phyloP scores from a whole-genome alignment of 2,888 invertebrate genomes.

The Pimpla rufipes region DNA sequence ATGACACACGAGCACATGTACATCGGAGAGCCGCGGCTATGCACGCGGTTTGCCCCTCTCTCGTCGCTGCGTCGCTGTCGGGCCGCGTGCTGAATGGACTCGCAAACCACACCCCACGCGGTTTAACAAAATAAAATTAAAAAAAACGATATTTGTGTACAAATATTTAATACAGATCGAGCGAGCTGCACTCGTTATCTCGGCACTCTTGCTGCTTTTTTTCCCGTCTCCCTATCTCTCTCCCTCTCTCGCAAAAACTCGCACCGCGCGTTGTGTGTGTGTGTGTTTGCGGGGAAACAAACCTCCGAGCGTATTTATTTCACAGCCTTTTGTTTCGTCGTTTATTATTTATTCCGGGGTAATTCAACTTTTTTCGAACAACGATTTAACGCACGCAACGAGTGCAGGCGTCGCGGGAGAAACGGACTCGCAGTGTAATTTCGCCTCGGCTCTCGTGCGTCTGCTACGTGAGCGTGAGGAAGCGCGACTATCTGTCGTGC shows the following conservation, averaged over 20 bases:
- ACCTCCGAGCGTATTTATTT: too few species aligned
- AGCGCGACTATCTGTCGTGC: slow-evolving; percentile 74
- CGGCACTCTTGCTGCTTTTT: not conserved
- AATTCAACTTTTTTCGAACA: too few species aligned
- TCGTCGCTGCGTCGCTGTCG: not conserved
- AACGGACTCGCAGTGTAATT: slow-evolving; percentile 46
- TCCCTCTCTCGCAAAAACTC: too few species aligned
- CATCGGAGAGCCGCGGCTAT: slow-evolving; percentile 8
- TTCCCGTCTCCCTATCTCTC: not conserved
- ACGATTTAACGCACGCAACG: too few species aligned
- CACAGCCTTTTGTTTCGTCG: too few species aligned
- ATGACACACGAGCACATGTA: slow-evolving; percentile 51
- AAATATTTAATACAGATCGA: not conserved
- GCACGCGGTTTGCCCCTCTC: slow-evolving; percentile 7
- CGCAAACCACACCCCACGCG: slow-evolving; percentile 63
- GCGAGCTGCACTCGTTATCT: slow-evolving; percentile 10
- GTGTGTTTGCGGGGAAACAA: not conserved
- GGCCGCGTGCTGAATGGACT: not conserved
- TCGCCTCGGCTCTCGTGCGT: slow-evolving; percentile 69
- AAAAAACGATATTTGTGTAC: slow-evolving; percentile 27
- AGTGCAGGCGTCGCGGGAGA: too few species aligned
- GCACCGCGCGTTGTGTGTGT: not conserved
- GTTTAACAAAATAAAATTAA: slow-evolving; percentile 10
- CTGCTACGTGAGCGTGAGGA: slow-evolving; percentile 72
- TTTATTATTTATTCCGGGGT: too few species aligned